Evolutionary conservation across 2,888 invertebrate genomes (phyloP), one percentile per base, ranked within the genome.

Genomic region (Drosophila emarginata): DNA sequence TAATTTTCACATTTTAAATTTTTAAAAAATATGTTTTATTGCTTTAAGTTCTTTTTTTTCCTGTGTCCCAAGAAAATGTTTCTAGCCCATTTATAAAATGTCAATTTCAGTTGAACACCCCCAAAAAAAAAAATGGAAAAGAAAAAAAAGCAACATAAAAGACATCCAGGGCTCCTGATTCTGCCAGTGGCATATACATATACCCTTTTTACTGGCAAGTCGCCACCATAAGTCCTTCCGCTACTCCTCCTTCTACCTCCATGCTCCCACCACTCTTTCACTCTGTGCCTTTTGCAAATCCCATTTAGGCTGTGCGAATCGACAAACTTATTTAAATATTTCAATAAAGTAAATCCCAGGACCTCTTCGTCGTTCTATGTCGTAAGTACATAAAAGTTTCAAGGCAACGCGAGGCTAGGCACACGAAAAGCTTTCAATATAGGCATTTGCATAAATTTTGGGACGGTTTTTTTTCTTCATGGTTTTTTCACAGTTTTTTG

Each of bases 281-380:
- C 45, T 21, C 45, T 45, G 51, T 54, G 61, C 77, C 56, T 64
- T 45, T 45, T 72, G 76, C 67, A 87, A 88, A 89, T 85, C 86
- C 83, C 82, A 87, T 87, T 88, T 85, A 87, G 87, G 85, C 89
- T 78, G 76, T 81, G 79, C 76, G 71, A 80, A 89, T 87, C 87
- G 81, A 78, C 86, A 87, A 89, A 87, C 90, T 89, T 86, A 89
- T 89, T 89, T 89, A 86, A 90, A 89, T 89, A 89, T 89, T 89
- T 88, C 89, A 89, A 90, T 90, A 89, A 90, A 90, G 80, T 81
- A 88, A 90, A 89, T 89, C 88, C 80, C 79, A 78, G 71, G 81
- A 70, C 73, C 45, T 45, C 45, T 45, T 45, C 18, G 4, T 68
- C 68, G 68, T 62, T 62, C 69, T 18, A 21, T 15, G 62, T n/a